Evolutionary conservation across 2,797 vertebrate species (phyloP), one percentile per base, ranked within the genome.

Genomic region (Adrianichthys oophorus): DNA sequence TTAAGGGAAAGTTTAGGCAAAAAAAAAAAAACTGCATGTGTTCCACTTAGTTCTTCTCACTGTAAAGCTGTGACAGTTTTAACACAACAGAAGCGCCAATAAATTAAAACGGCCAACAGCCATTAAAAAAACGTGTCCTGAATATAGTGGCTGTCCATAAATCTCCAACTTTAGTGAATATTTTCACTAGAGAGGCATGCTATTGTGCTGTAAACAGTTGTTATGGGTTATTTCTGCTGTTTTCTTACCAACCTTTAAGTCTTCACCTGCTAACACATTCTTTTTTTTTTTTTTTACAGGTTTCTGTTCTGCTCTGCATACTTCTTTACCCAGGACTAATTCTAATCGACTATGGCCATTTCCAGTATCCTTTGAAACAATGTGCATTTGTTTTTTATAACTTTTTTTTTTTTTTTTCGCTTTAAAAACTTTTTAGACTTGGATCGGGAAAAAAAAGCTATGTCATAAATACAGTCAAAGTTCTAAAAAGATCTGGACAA

Each of bases 301-400:
- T 94, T 55, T 91, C 93, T 41, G 91, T 69, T 62, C 76, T 91
- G 57, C 79, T 98, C 43, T 96, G 95, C 77, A 93, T 95, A 71
- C 83, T 99, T 73, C 92, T 98, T 19, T 99, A 98, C 73, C 98
- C 98, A 40, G 97, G 98, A 54, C 91, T 99, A 29, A 94, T 97
- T 85, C 94, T 99, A 32, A 95, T 98, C 1, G 98, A 99, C 90
- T 93, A 97, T 0, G 98, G 98, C 16, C 98, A 99, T 87, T 99
- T 99, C 84, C 98, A 99, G 93, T 98, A 99, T 99, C 98, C 95
- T 98, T 96, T 46, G 10, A 37, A 37, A 37, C 29, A 32, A 73
- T 53, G 15, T 21, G n/a, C 21, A 56, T 0, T 0, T 67, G 8
- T 5, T 70, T 57, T 56, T 52, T 2, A 6, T 15, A 32, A 6